Conservation (phyloP, 92 coral and sea anemone genomes). For the Nematostella vectensis region DNA sequence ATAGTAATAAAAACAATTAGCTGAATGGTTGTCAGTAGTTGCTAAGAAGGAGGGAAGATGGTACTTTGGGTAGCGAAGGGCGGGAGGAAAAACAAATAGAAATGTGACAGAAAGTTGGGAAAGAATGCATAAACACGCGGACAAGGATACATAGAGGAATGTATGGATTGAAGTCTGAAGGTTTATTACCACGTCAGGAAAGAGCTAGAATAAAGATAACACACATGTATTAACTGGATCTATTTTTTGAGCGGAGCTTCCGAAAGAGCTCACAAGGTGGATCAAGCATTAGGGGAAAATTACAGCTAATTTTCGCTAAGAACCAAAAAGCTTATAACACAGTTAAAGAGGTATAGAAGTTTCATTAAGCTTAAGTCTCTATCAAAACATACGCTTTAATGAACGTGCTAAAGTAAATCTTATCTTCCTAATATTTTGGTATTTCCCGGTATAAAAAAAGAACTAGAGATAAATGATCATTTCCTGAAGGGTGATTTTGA, state of each 20-base stretch:
- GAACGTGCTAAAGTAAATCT: neutral
- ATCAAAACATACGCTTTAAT: neutral
- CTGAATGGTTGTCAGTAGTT: too few relatives aligned
- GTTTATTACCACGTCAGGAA: neutral
- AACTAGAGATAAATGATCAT: neutral
- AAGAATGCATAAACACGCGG: neutral
- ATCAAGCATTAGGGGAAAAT: too few relatives aligned
- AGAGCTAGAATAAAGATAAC: neutral
- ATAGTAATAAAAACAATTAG: slow-evolving; percentile 21
- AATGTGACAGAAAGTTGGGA: neutral
- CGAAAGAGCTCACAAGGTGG: too few relatives aligned
- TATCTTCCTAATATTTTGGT: neutral
- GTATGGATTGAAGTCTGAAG: too few relatives aligned
- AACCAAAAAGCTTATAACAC: too few relatives aligned
- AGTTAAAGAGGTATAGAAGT: too few relatives aligned
- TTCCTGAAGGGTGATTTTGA: neutral
- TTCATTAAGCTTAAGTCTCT: too few relatives aligned
- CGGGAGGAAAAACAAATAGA: neutral
- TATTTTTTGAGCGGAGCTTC: too few relatives aligned
- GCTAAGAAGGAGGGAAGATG: too few relatives aligned
- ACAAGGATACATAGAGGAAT: too few relatives aligned
- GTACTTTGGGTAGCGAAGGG: neutral
- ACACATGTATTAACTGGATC: too few relatives aligned
- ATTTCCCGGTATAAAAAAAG: neutral
- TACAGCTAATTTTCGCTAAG: too few relatives aligned